Evolutionary conservation across 2,113 vertebrate species (phyloP).

Genomic region (Globicephala melas): DNA sequence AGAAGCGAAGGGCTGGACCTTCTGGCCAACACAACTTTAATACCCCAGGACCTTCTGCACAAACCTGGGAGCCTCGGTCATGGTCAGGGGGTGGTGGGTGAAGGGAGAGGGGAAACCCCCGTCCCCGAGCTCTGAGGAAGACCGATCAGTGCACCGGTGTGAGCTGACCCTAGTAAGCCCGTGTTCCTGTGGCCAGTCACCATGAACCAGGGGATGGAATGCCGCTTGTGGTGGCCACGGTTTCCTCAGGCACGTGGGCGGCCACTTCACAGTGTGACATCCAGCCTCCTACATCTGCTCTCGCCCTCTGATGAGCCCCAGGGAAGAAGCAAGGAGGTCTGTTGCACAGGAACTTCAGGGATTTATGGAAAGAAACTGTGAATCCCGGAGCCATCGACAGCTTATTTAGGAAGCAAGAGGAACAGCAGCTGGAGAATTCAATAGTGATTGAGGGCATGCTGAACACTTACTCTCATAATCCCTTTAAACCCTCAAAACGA

Average conservation of each 20-base stretch:
- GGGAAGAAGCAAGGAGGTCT: constrained; percentile 6
- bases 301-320: background rate
- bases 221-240: constrained; percentile 15
- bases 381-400: rapidly evolving
- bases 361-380: background rate
- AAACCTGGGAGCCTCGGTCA: background rate
- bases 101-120: background rate
- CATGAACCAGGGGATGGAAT: constrained; percentile 16
- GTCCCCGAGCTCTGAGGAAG: background rate
- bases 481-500: rapidly evolving
- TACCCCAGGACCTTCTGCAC: background rate
- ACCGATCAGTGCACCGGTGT: rapidly evolving
- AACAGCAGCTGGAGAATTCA: background rate
- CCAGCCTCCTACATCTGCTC: background rate
- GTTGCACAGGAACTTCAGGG: background rate
- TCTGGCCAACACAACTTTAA: background rate
- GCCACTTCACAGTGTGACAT: constrained; percentile 31
- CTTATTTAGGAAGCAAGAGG: too few relatives aligned
- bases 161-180: background rate
- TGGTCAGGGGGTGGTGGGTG: background rate
- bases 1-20: background rate
- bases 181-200: background rate
- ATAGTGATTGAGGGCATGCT: rapidly evolving
- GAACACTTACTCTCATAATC: rapidly evolving
- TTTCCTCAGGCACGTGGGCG: constrained; percentile 56